Base-by-base conservation (phyloP, 2,888 invertebrate species). In the Oegoconia quadripuncta region DNA sequence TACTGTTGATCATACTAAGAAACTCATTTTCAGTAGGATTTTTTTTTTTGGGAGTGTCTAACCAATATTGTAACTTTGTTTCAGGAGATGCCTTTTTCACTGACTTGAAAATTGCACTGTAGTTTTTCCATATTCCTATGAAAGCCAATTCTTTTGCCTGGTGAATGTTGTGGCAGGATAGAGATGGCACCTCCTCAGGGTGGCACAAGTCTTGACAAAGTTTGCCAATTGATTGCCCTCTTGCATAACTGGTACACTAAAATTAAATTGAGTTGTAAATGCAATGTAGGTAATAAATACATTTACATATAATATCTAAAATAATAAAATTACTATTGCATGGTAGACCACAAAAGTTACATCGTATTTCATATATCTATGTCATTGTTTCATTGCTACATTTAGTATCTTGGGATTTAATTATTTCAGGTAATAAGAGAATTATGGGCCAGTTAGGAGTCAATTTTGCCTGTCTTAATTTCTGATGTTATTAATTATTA, bases 141-240 rank as follows among this genome's bases (percentile, higher is more conserved):
- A 91, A 91, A 5, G 90, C 90, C 0, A 89, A 82, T 55, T 90
- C 90, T 67, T 91, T 92, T 13, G 90, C 90, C 23, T 86, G 79
- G 49, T 89, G 88, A 50, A 91, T 89, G 29, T 90, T 88, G 48
- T 90, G 88, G 58, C 93, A 93, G 6, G 88, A 84, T 8, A 90
- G 59, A 8, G 90, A 89, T 36, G 87, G 75, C 41, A 90, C 81
- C 26, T 84, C 84, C 39, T 82, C 73, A 16, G 86, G 78, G 12
- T 81, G 66, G 63, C 93, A 93, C 11, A 93, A 61, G 1, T 90
- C 88, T 11, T 80, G 74, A 63, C 93, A 93, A n/a, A 93, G 66
- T 43, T 89, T 90, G 22, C 92, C 93, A 35, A 90, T 76, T 4
- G 90, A 89, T 39, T 78, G 59, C 6, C 89, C 89, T 42, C 81